Conservation (phyloP, 1,140 invertebrate genomes). For the Cyclina sinensis region DNA sequence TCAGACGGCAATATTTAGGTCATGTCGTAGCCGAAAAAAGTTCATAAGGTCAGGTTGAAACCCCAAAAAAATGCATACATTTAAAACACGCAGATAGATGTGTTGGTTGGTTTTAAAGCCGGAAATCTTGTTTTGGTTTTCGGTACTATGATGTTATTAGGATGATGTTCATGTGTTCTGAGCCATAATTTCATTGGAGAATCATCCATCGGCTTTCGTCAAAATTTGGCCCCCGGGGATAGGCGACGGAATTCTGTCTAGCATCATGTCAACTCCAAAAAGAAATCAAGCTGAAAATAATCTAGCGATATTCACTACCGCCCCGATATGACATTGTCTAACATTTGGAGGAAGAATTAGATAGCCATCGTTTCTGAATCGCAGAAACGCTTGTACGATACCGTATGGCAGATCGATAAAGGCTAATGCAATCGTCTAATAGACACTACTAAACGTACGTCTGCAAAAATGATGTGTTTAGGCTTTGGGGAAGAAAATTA, state of each 20-base stretch:
- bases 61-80: no score
- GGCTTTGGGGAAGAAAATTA: conserved; percentile 33
- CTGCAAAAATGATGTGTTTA: conserved; percentile 50
- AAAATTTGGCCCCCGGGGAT: conserved; percentile 33
- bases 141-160: no score
- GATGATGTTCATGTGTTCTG: no score
- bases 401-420: conserved; percentile 37
- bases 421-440: conserved; percentile 58
- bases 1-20: no score
- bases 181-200: no score
- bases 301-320: conserved; percentile 50
- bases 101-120: no score
- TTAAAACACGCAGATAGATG: no score
- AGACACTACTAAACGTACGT: conserved; percentile 49
- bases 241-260: conserved; percentile 27
- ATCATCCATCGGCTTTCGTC: background rate
- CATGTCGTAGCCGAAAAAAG: no score
- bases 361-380: conserved; percentile 54
- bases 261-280: conserved; percentile 40
- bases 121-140: no score
- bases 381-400: conserved; percentile 40
- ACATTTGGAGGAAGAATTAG: conserved; percentile 55
- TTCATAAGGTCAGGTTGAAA: no score
- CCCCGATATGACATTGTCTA: conserved; percentile 46
- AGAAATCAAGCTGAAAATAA: conserved; percentile 44